A percentile compares a stretch with the other conserved stretches of the same genome.
Conservation (phyloP, 2,888 invertebrate genomes). For the Ornithoptera alexandrae region DNA sequence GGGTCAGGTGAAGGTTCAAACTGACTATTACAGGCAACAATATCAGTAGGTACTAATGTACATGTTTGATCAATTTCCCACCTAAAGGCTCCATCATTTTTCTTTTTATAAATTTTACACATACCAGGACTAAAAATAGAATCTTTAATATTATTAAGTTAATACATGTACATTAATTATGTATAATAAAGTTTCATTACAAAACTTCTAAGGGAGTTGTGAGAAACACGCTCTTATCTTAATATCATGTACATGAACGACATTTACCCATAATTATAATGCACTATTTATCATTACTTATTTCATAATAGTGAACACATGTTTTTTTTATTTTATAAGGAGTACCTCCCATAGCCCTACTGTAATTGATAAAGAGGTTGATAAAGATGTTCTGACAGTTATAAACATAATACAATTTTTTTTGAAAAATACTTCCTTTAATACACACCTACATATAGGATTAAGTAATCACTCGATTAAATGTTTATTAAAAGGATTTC, state of each 20-base stretch:
- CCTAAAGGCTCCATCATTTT: conserved; percentile 56
- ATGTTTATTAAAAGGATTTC: conserved; percentile 85
- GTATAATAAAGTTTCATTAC: too few species aligned
- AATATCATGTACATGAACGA: too few species aligned
- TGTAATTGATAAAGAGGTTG: too few species aligned
- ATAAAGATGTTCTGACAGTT: background rate
- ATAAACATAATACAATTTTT: background rate
- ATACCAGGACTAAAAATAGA: conserved; percentile 67
- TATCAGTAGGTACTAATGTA: conserved; percentile 83
- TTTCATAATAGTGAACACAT: too few species aligned
- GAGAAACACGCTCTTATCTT: too few species aligned
- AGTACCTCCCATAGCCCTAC: too few species aligned
- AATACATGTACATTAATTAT: too few species aligned
- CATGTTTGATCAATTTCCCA: conserved; percentile 88
- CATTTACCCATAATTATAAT: too few species aligned
- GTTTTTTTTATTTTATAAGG: too few species aligned
- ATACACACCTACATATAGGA: conserved; percentile 83
- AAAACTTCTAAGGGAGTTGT: too few species aligned
- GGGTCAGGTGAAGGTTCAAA: conserved; percentile 82
- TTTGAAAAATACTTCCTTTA: background rate
- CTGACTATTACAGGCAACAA: conserved; percentile 83
- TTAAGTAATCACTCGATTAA: conserved; percentile 83
- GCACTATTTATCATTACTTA: too few species aligned
- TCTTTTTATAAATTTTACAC: conserved; percentile 75
- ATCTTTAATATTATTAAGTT: background rate